These are phyloP conservation scores for Tetheella fluctuosa DNA, from an alignment of 2,888 invertebrate species.

Conservation along the genomic window DNA sequence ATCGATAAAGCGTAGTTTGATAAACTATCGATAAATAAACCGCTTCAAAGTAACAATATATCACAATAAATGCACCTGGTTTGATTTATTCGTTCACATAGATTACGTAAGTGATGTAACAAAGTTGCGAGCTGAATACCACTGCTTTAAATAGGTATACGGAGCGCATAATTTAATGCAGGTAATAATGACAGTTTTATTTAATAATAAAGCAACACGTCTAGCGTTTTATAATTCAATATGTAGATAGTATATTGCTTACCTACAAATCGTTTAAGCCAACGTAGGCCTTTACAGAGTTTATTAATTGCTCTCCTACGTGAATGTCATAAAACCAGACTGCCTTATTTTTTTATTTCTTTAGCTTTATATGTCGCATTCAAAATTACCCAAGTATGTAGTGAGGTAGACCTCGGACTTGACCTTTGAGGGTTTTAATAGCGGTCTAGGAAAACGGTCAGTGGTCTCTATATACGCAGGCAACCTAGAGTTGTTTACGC, in stretches of 20 bases:
- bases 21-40: background rate
- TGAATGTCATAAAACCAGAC: background rate
- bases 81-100: background rate
- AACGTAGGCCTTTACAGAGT: no score
- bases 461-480: background rate
- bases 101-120: background rate
- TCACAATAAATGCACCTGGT: background rate
- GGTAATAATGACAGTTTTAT: no score
- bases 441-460: constrained; percentile 3
- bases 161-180: background rate
- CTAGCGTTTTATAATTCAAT: no score
- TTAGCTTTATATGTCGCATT: background rate
- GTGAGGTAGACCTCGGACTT: background rate
- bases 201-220: no score
- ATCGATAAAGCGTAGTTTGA: constrained; percentile 10
- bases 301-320: no score
- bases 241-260: no score
- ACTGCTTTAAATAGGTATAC: background rate
- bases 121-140: background rate
- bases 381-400: background rate
- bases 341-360: constrained; percentile 1
- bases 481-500: constrained; percentile 8
- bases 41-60: background rate
- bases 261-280: no score
- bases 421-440: constrained; percentile 5